Evolutionary conservation across 2,888 invertebrate species (phyloP).

Genomic region (Poecilus cupreus): DNA sequence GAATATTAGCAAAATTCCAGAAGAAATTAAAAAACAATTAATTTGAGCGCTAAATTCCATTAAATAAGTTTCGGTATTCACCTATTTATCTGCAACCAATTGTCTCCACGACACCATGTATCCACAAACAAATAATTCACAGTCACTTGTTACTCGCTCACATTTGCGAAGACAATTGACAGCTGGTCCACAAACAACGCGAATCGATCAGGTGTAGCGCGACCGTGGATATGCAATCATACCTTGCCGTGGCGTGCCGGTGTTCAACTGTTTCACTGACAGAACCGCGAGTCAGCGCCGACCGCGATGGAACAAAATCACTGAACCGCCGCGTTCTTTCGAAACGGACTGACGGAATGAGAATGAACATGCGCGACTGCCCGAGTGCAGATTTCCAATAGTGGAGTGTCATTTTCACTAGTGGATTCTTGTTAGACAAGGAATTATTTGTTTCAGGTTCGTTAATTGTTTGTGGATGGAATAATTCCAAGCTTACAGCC

Average conservation of each 20-base stretch:
- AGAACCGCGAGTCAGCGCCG: not conserved
- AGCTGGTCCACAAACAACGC: not conserved
- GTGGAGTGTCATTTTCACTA: constrained; percentile 11
- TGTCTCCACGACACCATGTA: not conserved
- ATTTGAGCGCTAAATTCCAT: no score
- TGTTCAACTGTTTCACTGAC: constrained; percentile 23
- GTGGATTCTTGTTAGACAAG: not conserved
- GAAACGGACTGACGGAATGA: not conserved
- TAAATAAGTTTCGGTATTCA: not conserved
- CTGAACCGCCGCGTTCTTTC: not conserved
- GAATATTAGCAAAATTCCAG: no score
- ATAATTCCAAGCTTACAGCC: not conserved
- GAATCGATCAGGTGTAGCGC: not conserved
- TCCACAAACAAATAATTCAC: not conserved
- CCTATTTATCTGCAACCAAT: not conserved
- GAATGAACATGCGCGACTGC: constrained; percentile 5
- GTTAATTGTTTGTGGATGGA: not conserved
- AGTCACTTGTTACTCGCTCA: not conserved
- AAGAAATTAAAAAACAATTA: no score
- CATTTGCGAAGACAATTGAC: not conserved
- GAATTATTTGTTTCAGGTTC: no score
- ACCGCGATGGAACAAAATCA: not conserved
- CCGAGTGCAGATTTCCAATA: not conserved
- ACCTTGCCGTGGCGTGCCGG: not conserved
- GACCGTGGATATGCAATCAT: not conserved